These are phyloP conservation scores for Sphecodes monilicornis DNA, from an alignment of 2,888 invertebrate genomes.

Conservation along the genomic window DNA sequence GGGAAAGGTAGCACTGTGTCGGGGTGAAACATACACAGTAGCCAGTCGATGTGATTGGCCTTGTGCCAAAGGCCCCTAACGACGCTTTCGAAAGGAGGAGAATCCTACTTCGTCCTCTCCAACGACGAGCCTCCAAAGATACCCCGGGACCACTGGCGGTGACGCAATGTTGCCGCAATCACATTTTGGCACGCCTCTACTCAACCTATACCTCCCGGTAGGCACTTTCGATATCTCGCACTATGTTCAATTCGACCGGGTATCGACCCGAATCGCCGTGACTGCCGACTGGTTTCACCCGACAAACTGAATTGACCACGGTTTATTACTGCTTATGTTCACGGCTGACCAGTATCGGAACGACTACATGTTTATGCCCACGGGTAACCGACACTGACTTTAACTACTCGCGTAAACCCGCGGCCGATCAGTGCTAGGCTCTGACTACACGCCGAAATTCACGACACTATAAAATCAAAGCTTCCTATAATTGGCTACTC, in stretches of 20 bases:
- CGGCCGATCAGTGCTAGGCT: conserved; percentile 1
- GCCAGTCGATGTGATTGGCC: conserved; percentile 83
- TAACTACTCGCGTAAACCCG: conserved; percentile 12
- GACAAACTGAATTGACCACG: conserved; percentile 41
- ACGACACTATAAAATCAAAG: conserved; percentile 1
- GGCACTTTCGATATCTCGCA: conserved; percentile 71
- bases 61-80: conserved; percentile 82
- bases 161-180: conserved; percentile 83
- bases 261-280: conserved; percentile 59
- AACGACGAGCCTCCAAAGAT: conserved; percentile 80
- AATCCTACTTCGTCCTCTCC: conserved; percentile 80
- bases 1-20: conserved; percentile 57
- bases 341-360: conserved; percentile 38
- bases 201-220: conserved; percentile 70
- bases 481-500: conserved; percentile 4
- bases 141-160: conserved; percentile 79
- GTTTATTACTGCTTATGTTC: conserved; percentile 58
- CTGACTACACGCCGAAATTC: neutral
- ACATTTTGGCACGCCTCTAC: conserved; percentile 81
- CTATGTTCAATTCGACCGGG: conserved; percentile 66
- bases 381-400: conserved; percentile 6
- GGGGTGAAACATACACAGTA: conserved; percentile 78
- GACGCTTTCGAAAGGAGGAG: conserved; percentile 83
- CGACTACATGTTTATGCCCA: conserved; percentile 35
- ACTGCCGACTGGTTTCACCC: conserved; percentile 31